phyloP scores from a whole-genome alignment of 2,113 vertebrate species.

The Spea multiplicata region DNA sequence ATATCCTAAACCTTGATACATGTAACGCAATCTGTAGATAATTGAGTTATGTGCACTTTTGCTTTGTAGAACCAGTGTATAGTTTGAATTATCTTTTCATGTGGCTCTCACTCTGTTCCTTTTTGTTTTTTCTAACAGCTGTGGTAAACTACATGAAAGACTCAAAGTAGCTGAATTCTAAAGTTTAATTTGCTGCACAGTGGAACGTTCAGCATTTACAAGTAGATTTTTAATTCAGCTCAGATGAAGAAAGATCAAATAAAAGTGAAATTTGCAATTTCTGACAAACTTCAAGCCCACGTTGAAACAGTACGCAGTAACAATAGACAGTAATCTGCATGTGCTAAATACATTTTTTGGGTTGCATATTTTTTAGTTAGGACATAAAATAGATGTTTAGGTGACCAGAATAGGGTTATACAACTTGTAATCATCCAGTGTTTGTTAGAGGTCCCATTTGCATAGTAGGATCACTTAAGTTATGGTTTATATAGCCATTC shows the following conservation, averaged over 20 bases:
- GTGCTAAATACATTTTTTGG: too few species aligned
- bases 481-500: too few species aligned
- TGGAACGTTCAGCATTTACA: constrained; percentile 24
- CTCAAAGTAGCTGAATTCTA: constrained; percentile 33
- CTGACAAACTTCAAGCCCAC: constrained; percentile 32
- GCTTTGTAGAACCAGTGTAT: constrained; percentile 22
- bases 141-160: constrained; percentile 42
- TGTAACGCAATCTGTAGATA: constrained; percentile 20
- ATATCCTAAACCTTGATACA: background rate
- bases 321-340: too few species aligned
- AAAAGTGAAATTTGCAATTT: constrained; percentile 38
- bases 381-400: too few species aligned
- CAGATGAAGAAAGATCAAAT: constrained; percentile 28
- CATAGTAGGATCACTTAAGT: too few species aligned
- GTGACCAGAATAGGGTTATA: too few species aligned
- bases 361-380: too few species aligned
- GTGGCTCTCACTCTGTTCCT: constrained; percentile 17
- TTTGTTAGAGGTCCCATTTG: too few species aligned
- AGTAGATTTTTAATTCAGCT: constrained; percentile 37
- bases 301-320: background rate
- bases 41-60: constrained; percentile 30
- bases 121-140: constrained; percentile 40
- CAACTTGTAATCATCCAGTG: too few species aligned
- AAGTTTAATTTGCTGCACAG: constrained; percentile 44
- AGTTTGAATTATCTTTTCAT: constrained; percentile 40